Evolutionary conservation across 2,888 invertebrate genomes (phyloP).

Genomic region (Chaetoderma sp.): DNA sequence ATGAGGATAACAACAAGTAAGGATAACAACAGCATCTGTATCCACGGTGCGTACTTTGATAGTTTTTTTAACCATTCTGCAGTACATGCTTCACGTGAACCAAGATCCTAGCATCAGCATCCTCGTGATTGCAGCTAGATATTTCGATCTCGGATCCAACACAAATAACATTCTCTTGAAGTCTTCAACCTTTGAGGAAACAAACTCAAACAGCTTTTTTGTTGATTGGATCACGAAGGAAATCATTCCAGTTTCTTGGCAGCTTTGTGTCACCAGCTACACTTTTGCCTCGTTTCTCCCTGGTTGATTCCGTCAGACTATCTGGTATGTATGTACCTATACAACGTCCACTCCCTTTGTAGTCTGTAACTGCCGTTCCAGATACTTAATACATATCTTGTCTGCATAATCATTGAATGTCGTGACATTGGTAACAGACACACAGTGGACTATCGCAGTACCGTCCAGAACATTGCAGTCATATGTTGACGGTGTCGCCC

Average conservation of each 20-base stretch:
- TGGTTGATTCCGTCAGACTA: slow-evolving; percentile 33
- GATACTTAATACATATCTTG: slow-evolving; percentile 25
- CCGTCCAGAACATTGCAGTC: slow-evolving; percentile 31
- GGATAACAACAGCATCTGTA: too few species aligned
- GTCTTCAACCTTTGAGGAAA: slow-evolving; percentile 13
- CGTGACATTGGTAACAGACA: slow-evolving; percentile 12
- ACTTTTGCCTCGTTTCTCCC: slow-evolving; percentile 31
- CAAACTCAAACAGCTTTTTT: slow-evolving; percentile 26
- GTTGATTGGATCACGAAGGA: slow-evolving; percentile 16
- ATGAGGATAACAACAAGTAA: too few species aligned
- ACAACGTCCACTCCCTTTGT: slow-evolving; percentile 31
- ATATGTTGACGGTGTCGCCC: neutral
- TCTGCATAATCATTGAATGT: slow-evolving; percentile 36
- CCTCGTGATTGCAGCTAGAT: too few species aligned
- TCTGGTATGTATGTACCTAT: slow-evolving; percentile 31
- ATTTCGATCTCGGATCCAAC: too few species aligned
- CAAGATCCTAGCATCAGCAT: too few species aligned
- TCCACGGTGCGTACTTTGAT: too few species aligned
- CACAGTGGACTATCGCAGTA: slow-evolving; percentile 32
- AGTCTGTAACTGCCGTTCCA: slow-evolving; percentile 20
- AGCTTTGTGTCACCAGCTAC: too few species aligned
- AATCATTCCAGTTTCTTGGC: slow-evolving; percentile 31
- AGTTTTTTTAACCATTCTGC: too few species aligned
- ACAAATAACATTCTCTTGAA: too few species aligned
- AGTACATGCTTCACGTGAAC: too few species aligned